Evolutionary conservation across 2,797 vertebrate genomes (phyloP).

Genomic region (Myotis findleyi): DNA sequence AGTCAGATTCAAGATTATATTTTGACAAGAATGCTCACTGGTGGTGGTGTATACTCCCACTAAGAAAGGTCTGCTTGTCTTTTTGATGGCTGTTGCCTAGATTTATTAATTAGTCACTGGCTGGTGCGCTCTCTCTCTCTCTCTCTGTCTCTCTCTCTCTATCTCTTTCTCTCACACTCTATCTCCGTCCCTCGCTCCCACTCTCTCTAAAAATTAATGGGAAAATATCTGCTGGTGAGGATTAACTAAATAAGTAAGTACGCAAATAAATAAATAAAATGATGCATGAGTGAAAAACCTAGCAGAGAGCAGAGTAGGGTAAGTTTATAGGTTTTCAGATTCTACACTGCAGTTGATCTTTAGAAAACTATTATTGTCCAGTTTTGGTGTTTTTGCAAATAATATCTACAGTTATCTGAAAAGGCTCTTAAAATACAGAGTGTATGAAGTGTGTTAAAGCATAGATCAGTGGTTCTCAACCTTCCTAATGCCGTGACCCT

Average conservation of each 20-base stretch:
- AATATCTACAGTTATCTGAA: background rate
- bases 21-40: background rate
- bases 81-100: background rate
- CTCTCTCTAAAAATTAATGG: no score
- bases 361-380: background rate
- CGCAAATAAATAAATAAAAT: background rate
- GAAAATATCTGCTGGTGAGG: no score
- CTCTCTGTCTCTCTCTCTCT: no score
- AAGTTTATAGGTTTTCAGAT: background rate
- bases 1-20: background rate
- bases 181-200: no score
- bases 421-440: background rate
- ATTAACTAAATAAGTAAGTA: no score
- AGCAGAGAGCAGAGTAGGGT: background rate
- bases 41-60: background rate
- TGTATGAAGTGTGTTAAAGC: background rate
- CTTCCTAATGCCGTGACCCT: no score
- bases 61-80: background rate
- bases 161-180: no score
- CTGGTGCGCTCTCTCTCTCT: no score
- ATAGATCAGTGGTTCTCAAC: background rate
- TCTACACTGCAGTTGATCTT: background rate
- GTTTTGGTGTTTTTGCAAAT: background rate
- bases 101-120: background rate
- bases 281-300: background rate